phyloP scores from a whole-genome alignment of 2,888 invertebrate genomes.

The Toxonevra muliebris region DNA sequence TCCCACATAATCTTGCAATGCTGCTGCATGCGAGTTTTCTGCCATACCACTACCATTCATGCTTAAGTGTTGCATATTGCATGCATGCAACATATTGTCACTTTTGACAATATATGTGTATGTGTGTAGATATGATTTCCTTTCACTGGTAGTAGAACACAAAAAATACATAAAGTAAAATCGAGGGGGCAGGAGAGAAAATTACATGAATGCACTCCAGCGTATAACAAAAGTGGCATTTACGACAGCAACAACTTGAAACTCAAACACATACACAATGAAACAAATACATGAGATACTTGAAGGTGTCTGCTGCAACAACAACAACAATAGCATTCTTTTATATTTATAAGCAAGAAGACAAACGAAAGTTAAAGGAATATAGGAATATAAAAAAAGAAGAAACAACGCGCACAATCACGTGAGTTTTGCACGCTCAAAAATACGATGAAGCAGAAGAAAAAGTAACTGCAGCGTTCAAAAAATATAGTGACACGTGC shows the following conservation, averaged over 20 bases:
- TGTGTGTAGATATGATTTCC: no score
- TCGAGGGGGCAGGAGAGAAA: background rate
- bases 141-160: constrained; percentile 42
- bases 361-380: constrained; percentile 25
- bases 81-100: constrained; percentile 53
- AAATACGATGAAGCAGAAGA: constrained; percentile 23
- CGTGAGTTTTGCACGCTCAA: background rate
- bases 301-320: constrained; percentile 3
- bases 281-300: background rate
- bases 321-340: constrained; percentile 42
- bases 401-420: background rate
- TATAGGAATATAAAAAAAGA: background rate
- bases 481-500: constrained; percentile 24
- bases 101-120: constrained; percentile 40
- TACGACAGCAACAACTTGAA: constrained; percentile 48
- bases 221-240: constrained; percentile 38
- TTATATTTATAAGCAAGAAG: background rate
- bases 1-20: background rate
- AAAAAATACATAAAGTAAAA: constrained; percentile 46
- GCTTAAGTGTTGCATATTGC: background rate
- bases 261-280: no score
- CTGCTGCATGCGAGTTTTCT: background rate
- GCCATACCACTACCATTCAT: background rate
- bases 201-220: background rate
- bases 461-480: background rate